Base-by-base conservation (phyloP, 2,888 invertebrate species). In the Diarsia dahlii region DNA sequence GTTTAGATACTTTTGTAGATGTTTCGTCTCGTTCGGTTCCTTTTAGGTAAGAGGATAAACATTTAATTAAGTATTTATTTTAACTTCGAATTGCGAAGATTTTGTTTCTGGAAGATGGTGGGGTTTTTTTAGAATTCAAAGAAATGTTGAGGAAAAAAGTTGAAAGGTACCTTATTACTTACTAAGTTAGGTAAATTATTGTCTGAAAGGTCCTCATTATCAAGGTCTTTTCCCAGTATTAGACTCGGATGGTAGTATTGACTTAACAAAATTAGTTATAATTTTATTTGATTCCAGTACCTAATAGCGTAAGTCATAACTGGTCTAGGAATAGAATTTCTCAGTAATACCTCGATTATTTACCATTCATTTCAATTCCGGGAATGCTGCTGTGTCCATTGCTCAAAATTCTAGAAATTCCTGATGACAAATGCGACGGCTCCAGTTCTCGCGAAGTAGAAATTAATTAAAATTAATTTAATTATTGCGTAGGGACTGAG, bases 1-100 rank as follows among this genome's bases (percentile, higher is more conserved):
- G 13, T 74, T 60, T 39, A 80, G 28, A 70, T 66, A 73, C 74
- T 81, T 84, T 70, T 50, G 66, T 45, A 13, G 39, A 68, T 52
- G 50, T 18, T 60, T 50, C 3, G 60, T 62, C 48, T 74, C 3
- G 65, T 66, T 63, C 71, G 50, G 56, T 74, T 71, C 67, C 23
- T 70, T 54, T 28, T 66, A 46, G 63, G 13, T 63, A 45, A 39
- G 63, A 39, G 18, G 23, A 39, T 54, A 28, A 58, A 71, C 45
- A 67, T 50, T 34, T 48, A 18, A 71, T 60, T 62, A 34, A 67
- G 46, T 48, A 10, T 34, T 45, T 64, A 46, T 39, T n/a, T 58
- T 48, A n/a, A 75, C 9, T 50, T n/a, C 3, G 15, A 50, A n/a
- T 66, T 28, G 52, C 23, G 4, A 54, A 54, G n/a, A 5, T 39